Conservation (phyloP, 2,888 invertebrate genomes). For the Diaphora mendica region DNA sequence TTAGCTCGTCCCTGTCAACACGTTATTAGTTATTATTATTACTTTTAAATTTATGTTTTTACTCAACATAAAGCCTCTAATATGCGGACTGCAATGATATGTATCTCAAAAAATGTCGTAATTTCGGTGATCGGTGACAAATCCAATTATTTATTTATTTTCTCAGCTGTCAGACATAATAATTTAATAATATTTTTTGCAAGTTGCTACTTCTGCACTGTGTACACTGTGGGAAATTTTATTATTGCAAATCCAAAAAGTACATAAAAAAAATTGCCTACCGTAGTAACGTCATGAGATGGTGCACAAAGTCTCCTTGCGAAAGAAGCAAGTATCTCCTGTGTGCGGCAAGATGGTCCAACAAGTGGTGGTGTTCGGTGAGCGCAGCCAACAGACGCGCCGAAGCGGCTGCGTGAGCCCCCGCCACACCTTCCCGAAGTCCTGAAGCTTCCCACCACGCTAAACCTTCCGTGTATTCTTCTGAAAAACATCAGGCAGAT, state of each 20-base stretch:
- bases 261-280: slow-evolving; percentile 78
- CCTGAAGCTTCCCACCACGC: slow-evolving; percentile 84
- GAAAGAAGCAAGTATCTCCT: slow-evolving; percentile 96
- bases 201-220: too few species aligned
- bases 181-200: too few species aligned
- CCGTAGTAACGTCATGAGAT: slow-evolving; percentile 96
- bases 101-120: too few species aligned
- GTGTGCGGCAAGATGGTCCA: slow-evolving; percentile 96
- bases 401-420: slow-evolving; percentile 95
- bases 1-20: slow-evolving; percentile 92
- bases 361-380: slow-evolving; percentile 94
- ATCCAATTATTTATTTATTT: too few species aligned
- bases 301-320: slow-evolving; percentile 98
- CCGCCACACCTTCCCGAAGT: slow-evolving; percentile 93
- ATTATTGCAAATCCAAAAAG: not conserved
- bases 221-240: too few species aligned
- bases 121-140: too few species aligned
- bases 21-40: not conserved
- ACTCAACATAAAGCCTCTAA: too few species aligned
- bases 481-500: not conserved
- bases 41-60: not conserved
- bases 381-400: slow-evolving; percentile 94
- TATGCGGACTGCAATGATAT: too few species aligned
- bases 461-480: slow-evolving; percentile 38
- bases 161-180: too few species aligned